phyloP scores from a whole-genome alignment of 2,113 vertebrate species.

The Hiodon tergisus region DNA sequence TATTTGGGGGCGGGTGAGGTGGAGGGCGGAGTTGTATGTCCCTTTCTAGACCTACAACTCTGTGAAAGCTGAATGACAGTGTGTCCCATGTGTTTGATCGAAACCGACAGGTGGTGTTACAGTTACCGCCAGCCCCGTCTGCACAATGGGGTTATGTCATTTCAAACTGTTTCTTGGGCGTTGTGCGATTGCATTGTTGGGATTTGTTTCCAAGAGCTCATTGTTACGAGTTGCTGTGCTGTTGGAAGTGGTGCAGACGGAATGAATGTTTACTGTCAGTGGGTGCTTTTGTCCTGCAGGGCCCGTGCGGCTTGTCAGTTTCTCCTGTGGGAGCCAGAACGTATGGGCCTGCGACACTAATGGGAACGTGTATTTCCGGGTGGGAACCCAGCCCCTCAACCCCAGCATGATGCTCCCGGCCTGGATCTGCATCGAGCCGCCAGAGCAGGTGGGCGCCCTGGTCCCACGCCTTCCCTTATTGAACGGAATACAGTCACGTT shows the following conservation, averaged over 20 bases:
- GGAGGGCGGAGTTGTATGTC: too few species aligned
- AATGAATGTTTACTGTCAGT: neutral
- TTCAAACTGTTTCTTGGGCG: neutral
- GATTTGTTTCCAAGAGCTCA: neutral
- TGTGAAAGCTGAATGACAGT: too few species aligned
- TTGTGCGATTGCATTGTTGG: neutral
- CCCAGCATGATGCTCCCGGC: constrained; percentile 96
- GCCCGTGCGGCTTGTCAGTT: constrained; percentile 69
- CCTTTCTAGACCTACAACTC: too few species aligned
- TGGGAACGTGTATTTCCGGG: constrained; percentile 88
- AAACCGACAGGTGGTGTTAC: too few species aligned
- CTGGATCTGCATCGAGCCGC: constrained; percentile 92
- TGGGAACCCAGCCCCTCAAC: constrained; percentile 92
- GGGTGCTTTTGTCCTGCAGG: constrained; percentile 55
- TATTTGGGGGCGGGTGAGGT: too few species aligned
- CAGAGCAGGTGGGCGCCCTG: constrained; percentile 70
- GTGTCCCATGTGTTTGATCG: too few species aligned
- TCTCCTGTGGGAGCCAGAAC: constrained; percentile 89
- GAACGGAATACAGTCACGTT: neutral
- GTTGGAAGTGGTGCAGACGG: neutral
- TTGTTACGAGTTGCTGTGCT: neutral
- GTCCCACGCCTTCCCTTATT: neutral
- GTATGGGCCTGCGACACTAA: constrained; percentile 88
- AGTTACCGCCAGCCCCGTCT: too few species aligned
- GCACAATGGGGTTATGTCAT: neutral